Evolutionary conservation across 2,113 vertebrate species (phyloP).

Genomic region (Hemibagrus wyckioides): DNA sequence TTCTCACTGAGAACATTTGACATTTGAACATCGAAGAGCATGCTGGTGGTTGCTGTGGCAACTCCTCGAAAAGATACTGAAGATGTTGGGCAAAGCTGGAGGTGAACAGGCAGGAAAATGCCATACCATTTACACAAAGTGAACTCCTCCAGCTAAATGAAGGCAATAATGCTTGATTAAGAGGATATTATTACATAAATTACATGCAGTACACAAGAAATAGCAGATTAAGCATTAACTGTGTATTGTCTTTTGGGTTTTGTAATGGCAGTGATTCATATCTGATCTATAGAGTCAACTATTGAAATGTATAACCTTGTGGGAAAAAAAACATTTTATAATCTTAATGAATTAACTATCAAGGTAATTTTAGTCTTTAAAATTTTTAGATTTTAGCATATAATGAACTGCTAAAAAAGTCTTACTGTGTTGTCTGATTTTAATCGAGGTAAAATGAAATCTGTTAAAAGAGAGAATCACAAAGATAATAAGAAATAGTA

Average conservation of each 20-base stretch:
- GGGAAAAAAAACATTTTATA: not conserved
- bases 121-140: constrained; percentile 42
- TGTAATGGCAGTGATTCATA: not conserved
- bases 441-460: not conserved
- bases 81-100: constrained; percentile 32
- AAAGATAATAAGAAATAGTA: not conserved
- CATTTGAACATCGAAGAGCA: constrained; percentile 45
- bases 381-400: too few species aligned
- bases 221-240: not conserved
- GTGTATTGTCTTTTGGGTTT: not conserved
- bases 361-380: not conserved
- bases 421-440: not conserved
- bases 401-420: not conserved
- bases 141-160: constrained; percentile 4
- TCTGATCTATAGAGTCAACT: not conserved
- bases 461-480: not conserved
- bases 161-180: not conserved
- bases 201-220: constrained; percentile 10
- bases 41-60: constrained; percentile 59
- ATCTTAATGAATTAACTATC: not conserved
- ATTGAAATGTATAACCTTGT: not conserved
- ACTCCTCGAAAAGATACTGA: constrained; percentile 48
- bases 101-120: constrained; percentile 32
- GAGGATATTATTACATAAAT: not conserved
- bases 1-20: constrained; percentile 38